phyloP scores from a whole-genome alignment of 2,113 vertebrate genomes.

The Eurystomus gularis region DNA sequence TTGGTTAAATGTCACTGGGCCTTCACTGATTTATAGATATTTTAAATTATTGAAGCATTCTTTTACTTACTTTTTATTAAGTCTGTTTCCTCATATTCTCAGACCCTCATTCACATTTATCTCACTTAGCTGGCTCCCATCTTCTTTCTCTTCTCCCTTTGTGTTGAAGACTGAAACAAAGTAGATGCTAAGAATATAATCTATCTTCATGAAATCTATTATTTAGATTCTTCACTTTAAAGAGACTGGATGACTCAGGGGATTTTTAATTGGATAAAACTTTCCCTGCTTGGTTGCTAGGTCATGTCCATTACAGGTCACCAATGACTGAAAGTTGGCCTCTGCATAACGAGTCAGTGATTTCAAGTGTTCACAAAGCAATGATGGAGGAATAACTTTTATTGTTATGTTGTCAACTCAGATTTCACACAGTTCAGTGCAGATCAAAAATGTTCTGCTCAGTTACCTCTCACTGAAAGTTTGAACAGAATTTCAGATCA shows the following conservation, averaged over 20 bases:
- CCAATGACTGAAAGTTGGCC: neutral
- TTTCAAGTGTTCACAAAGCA: neutral
- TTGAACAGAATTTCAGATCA: neutral
- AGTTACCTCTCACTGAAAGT: neutral
- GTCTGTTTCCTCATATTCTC: slow-evolving; percentile 18
- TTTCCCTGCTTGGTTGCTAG: neutral
- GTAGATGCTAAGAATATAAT: slow-evolving; percentile 14
- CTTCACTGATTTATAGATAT: slow-evolving; percentile 11
- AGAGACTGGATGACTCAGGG: neutral
- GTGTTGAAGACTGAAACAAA: slow-evolving; percentile 31
- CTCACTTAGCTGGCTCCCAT: slow-evolving; percentile 35
- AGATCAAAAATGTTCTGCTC: neutral
- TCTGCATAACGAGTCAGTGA: neutral
- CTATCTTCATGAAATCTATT: slow-evolving; percentile 48
- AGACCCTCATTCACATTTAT: slow-evolving; percentile 10
- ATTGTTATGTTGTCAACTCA: neutral
- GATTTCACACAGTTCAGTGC: neutral
- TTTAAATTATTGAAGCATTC: slow-evolving; percentile 43
- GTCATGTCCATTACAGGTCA: neutral
- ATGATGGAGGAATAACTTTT: neutral
- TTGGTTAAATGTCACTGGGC: neutral
- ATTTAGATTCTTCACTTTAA: slow-evolving; percentile 44
- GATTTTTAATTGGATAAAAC: slow-evolving; percentile 40
- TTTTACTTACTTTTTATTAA: slow-evolving; percentile 25
- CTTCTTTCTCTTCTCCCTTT: neutral